phyloP scores from a whole-genome alignment of 2,113 vertebrate species.

The Archilochus colubris region DNA sequence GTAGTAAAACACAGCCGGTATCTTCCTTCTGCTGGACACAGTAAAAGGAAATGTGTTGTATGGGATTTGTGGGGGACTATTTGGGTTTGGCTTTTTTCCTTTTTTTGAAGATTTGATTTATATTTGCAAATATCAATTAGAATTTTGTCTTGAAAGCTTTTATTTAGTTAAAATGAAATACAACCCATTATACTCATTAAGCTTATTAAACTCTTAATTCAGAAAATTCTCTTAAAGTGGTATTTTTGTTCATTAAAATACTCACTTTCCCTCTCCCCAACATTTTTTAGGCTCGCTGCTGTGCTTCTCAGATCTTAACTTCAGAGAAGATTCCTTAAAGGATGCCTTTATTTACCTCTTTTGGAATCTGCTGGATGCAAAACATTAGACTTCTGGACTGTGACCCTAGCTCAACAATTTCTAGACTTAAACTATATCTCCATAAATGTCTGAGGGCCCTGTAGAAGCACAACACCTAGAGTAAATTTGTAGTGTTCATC shows the following conservation, averaged over 20 bases:
- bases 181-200: accelerated
- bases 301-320: conserved; percentile 81
- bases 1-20: background rate
- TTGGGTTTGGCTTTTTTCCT: background rate
- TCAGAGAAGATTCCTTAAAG: conserved; percentile 90
- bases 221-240: background rate
- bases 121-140: background rate
- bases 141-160: background rate
- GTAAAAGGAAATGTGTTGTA: background rate
- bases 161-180: background rate
- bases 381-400: background rate
- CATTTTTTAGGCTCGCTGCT: conserved; percentile 77
- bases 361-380: background rate
- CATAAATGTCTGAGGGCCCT: background rate
- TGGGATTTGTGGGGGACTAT: accelerated
- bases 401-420: background rate
- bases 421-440: background rate
- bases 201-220: background rate
- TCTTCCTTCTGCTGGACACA: background rate
- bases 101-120: background rate
- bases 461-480: background rate
- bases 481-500: background rate
- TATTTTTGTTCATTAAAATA: background rate
- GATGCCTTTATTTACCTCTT: background rate
- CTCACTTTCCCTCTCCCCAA: background rate